These are phyloP conservation scores for Ormyrus rosae DNA, from an alignment of 2,888 invertebrate genomes.

Conservation along the genomic window DNA sequence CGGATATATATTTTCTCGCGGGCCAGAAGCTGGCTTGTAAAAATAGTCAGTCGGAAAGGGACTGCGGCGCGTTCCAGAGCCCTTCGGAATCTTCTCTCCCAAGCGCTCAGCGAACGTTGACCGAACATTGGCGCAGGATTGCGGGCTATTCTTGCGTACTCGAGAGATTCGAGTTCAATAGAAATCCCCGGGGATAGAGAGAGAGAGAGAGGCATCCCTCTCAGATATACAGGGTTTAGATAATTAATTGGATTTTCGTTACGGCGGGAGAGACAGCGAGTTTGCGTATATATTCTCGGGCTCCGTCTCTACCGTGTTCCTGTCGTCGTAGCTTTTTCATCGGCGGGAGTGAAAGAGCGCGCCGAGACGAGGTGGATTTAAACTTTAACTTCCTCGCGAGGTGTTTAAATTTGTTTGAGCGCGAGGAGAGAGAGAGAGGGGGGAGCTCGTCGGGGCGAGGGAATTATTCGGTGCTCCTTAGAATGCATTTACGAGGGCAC, in stretches of 20 bases:
- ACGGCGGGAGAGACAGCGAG: neutral
- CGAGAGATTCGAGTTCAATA: neutral
- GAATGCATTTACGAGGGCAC: too few species aligned
- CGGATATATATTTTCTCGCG: too few species aligned
- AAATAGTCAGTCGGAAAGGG: too few species aligned
- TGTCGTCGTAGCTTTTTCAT: conserved; percentile 11
- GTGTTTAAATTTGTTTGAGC: conserved; percentile 14
- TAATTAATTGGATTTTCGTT: conserved; percentile 45
- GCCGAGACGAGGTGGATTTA: conserved; percentile 6
- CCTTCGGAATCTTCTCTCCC: too few species aligned
- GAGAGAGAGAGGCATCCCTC: neutral
- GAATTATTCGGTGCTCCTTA: too few species aligned
- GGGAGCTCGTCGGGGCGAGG: too few species aligned
- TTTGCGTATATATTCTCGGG: neutral
- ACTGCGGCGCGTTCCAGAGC: too few species aligned
- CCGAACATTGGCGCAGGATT: too few species aligned
- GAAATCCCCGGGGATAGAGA: conserved; percentile 14
- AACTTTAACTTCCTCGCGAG: neutral
- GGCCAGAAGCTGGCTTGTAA: too few species aligned
- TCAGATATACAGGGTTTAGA: neutral
- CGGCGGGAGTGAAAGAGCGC: neutral
- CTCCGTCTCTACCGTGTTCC: neutral
- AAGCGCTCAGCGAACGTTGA: too few species aligned
- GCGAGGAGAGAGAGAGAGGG: too few species aligned
- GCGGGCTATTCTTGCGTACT: too few species aligned